A percentile compares a stretch with the other conserved stretches of the same genome.
These are phyloP conservation scores for Sus cebifrons DNA, from an alignment of 2,797 vertebrate genomes.

Conservation along the genomic window DNA sequence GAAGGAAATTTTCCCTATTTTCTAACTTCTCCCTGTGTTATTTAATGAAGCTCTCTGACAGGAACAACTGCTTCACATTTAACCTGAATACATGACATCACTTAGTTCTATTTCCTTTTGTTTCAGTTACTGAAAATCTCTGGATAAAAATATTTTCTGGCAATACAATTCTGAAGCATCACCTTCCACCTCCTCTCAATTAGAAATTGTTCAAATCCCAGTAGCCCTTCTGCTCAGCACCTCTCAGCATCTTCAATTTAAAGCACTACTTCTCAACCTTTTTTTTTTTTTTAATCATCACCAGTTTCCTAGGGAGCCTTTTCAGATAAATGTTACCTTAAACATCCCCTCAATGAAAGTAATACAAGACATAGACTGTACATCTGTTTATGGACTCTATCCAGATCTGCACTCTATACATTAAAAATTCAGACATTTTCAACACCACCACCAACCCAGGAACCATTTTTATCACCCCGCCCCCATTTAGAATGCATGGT, in stretches of 20 bases:
- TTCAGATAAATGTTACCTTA: not conserved
- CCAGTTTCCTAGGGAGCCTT: not conserved
- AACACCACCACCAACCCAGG: not conserved
- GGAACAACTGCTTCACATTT: not conserved
- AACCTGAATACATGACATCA: not conserved
- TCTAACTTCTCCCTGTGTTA: not conserved
- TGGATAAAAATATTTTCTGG: slow-evolving; percentile 21
- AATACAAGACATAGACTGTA: not conserved
- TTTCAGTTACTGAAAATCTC: slow-evolving; percentile 11
- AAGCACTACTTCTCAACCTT: not conserved
- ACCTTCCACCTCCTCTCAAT: not conserved
- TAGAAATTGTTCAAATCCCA: not conserved
- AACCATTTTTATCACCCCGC: not conserved
- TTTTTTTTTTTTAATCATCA: not conserved
- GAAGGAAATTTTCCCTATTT: not conserved
- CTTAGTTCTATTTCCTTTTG: not conserved
- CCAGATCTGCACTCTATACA: not conserved
- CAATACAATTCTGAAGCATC: not conserved
- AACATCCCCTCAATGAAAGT: not conserved
- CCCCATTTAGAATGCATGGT: not conserved
- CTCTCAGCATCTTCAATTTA: not conserved
- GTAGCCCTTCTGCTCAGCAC: not conserved
- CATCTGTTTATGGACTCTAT: not conserved
- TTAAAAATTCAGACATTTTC: not conserved
- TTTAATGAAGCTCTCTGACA: slow-evolving; percentile 3